These are phyloP conservation scores for Drosophila nigricruria DNA, from an alignment of 2,888 invertebrate species.

Conservation along the genomic window DNA sequence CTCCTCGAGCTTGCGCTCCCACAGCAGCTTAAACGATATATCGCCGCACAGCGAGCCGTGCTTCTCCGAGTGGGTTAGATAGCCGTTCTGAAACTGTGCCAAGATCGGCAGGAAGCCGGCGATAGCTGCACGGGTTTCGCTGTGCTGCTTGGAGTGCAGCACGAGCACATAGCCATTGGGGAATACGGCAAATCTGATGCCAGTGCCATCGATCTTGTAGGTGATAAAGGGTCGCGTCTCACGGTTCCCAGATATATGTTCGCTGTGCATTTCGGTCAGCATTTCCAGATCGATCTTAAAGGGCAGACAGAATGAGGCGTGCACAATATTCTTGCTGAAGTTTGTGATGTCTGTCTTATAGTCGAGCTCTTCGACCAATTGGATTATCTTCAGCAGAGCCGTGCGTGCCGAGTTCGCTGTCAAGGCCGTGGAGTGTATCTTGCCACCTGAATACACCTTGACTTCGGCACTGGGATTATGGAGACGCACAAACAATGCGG, in stretches of 20 bases:
- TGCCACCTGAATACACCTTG: constrained; percentile 49
- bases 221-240: constrained; percentile 57
- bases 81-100: constrained; percentile 47
- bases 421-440: constrained; percentile 40
- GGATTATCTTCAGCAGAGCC: constrained; percentile 45
- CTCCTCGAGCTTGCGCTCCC: constrained; percentile 63
- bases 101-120: constrained; percentile 56
- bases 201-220: constrained; percentile 37
- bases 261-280: constrained; percentile 35
- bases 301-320: constrained; percentile 64
- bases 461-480: constrained; percentile 51
- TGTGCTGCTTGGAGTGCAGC: constrained; percentile 51
- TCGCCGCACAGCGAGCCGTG: constrained; percentile 42
- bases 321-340: constrained; percentile 51
- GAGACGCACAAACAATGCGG: constrained; percentile 41
- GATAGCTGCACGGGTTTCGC: constrained; percentile 58
- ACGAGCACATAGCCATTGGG: constrained; percentile 61
- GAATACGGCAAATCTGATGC: constrained; percentile 59
- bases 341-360: constrained; percentile 48
- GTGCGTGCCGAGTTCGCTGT: constrained; percentile 42
- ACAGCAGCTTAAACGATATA: constrained; percentile 56
- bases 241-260: constrained; percentile 30
- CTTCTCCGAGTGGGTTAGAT: constrained; percentile 43
- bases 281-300: constrained; percentile 56
- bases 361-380: constrained; percentile 51